Conservation (phyloP, 2,113 vertebrate species). For the Otolemur garnettii region DNA sequence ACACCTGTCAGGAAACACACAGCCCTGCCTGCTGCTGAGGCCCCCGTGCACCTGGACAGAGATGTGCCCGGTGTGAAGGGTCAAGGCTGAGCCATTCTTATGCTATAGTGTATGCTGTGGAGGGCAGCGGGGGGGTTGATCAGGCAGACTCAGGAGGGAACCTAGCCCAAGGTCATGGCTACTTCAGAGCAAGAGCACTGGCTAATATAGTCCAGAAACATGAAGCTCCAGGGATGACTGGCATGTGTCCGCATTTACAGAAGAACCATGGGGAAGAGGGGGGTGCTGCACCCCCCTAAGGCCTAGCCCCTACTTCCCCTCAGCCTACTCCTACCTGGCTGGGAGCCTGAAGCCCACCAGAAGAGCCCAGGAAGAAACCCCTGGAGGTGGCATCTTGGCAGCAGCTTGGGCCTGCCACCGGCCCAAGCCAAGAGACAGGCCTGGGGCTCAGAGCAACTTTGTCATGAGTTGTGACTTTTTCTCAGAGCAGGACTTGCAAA, state of each 20-base stretch:
- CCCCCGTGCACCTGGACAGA: rapidly evolving
- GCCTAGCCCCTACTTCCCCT: no score
- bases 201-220: background rate
- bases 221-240: background rate
- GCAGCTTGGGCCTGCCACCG: rapidly evolving
- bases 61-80: conserved; percentile 9
- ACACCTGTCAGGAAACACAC: conserved; percentile 77
- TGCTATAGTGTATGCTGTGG: background rate
- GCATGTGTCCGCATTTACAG: background rate
- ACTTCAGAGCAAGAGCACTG: background rate
- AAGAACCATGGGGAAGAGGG: rapidly evolving
- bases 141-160: background rate
- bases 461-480: rapidly evolving
- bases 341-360: background rate
- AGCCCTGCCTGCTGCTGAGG: conserved; percentile 86
- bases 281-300: background rate
- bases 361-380: background rate
- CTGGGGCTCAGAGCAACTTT: background rate
- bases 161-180: background rate
- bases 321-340: background rate
- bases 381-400: background rate
- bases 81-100: conserved; percentile 23
- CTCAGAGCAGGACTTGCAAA: background rate
- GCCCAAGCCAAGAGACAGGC: rapidly evolving
- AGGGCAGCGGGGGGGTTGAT: background rate